Evolutionary conservation across 2,888 invertebrate genomes (phyloP), one percentile per base, ranked within the genome.

Genomic region (Apoda limacodes): DNA sequence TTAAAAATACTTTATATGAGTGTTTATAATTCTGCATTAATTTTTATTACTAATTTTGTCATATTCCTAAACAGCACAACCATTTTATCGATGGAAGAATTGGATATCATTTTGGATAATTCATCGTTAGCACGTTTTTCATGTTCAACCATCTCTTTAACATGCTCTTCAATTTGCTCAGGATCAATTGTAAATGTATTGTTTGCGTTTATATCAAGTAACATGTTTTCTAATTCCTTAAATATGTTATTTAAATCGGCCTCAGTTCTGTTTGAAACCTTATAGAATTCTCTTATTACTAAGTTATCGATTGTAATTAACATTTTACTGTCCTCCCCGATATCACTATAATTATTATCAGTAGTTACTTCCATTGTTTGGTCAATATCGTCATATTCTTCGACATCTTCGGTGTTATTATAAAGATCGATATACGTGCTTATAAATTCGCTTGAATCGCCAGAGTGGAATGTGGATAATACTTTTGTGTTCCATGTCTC

Each of bases 341-440:
- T 27, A n/a, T n/a, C 13, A 11, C 5, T 19, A 38, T 36, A 30
- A 22, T 41, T 43, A 32, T 7, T 22, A 27, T 9, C 13, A 27
- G 24, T 52, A 57, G 9, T 12, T 45, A 26, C 45, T 37, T 35
- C 65, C 64, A 31, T 50, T 25, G 10, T 40, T 29, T 5, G n/a
- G n/a, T n/a, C n/a, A n/a, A n/a, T n/a, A n/a, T n/a, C n/a, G n/a
- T 42, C 42, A 27, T 50, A 57, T 7, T 46, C 41, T 22, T 46
- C 37, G 2, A 54, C 22, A 13, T 35, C 35, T 1, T n/a, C n/a
- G n/a, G n/a, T n/a, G n/a, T n/a, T n/a, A n/a, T n/a, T n/a, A n/a
- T n/a, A n/a, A n/a, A n/a, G n/a, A n/a, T n/a, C n/a, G n/a, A n/a
- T n/a, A n/a, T n/a, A n/a, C n/a, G n/a, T n/a, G n/a, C n/a, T n/a